Evolutionary conservation across 2,888 invertebrate genomes (phyloP).

Genomic region (Lasius platythorax): DNA sequence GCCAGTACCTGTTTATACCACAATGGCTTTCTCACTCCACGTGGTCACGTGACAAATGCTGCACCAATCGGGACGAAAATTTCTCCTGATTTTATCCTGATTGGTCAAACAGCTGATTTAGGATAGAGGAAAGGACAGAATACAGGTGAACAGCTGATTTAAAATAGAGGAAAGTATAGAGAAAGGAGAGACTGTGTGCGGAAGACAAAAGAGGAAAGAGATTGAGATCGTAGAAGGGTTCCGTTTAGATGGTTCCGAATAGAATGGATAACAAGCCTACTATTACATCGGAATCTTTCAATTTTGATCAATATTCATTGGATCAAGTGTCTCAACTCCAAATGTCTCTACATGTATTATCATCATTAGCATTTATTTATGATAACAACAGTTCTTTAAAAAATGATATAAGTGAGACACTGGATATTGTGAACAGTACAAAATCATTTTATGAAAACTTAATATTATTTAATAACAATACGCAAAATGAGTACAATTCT

Average conservation of each 20-base stretch:
- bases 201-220: no score
- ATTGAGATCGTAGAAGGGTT: no score
- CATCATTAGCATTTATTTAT: slow-evolving; percentile 12
- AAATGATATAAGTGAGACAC: slow-evolving; percentile 19
- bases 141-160: background rate
- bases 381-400: slow-evolving; percentile 11
- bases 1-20: no score
- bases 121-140: background rate
- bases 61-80: no score
- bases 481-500: background rate
- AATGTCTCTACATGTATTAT: background rate
- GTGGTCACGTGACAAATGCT: background rate
- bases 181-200: no score
- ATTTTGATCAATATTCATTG: background rate
- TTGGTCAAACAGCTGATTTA: background rate
- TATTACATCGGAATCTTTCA: background rate
- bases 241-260: slow-evolving; percentile 1
- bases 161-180: background rate
- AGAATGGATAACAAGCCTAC: background rate
- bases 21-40: background rate
- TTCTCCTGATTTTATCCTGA: no score
- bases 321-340: slow-evolving; percentile 15
- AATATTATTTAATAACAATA: background rate
- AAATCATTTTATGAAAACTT: slow-evolving; percentile 37
- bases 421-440: slow-evolving; percentile 21